These are phyloP conservation scores for Pandemis cinnamomeana DNA, from an alignment of 2,888 invertebrate species.

Conservation along the genomic window DNA sequence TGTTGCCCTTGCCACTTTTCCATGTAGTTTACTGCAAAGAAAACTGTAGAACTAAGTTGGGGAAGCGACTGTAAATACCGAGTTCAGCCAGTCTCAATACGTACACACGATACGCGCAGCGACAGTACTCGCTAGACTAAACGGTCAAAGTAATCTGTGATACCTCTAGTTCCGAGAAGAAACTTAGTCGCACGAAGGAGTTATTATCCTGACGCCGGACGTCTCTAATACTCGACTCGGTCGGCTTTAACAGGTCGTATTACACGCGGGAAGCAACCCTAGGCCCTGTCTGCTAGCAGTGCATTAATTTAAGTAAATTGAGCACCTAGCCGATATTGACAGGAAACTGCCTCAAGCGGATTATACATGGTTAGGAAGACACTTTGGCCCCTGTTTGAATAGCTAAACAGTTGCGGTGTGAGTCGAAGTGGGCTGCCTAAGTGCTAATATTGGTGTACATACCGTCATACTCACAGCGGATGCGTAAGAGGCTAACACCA, in stretches of 20 bases:
- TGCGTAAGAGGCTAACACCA: neutral
- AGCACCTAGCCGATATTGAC: constrained; percentile 25
- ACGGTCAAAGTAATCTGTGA: neutral
- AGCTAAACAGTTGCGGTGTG: constrained; percentile 29
- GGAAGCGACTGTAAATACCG: too few relatives aligned
- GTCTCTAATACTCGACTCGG: constrained; percentile 6
- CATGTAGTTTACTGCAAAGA: too few relatives aligned
- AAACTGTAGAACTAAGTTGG: too few relatives aligned
- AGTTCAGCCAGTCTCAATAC: too few relatives aligned
- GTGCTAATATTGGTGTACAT: constrained; percentile 7
- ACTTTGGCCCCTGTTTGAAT: constrained; percentile 20
- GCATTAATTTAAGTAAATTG: constrained; percentile 5
- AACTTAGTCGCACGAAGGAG: constrained; percentile 9
- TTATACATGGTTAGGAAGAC: constrained; percentile 23
- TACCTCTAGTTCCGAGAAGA: neutral
- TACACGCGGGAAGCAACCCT: constrained; percentile 9
- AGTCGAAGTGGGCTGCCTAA: constrained; percentile 11
- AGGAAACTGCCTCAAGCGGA: constrained; percentile 19
- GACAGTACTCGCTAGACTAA: neutral
- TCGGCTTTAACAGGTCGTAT: constrained; percentile 14
- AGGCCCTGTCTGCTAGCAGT: neutral
- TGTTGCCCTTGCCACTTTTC: too few relatives aligned
- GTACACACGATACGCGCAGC: too few relatives aligned
- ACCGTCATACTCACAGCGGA: neutral
- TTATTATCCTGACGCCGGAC: constrained; percentile 24